Base-by-base conservation (phyloP, 1,140 invertebrate species). In the Nephotettix cincticeps region DNA sequence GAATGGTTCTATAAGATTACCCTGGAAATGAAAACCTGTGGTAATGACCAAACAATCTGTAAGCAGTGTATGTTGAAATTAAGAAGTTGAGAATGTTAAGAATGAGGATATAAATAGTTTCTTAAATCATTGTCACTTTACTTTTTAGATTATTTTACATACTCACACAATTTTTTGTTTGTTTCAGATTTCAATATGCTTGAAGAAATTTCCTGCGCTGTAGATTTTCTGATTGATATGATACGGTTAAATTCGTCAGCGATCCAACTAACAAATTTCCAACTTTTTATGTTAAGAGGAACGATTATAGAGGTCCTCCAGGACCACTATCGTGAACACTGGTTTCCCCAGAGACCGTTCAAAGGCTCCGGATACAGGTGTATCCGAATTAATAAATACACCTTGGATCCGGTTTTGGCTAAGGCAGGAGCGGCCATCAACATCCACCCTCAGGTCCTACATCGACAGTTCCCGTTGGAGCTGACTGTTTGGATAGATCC, bases 401-500 rank as follows among this genome's bases (percentile, higher is more conserved):
- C 87, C 76, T 86, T 89, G 83, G 89, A 90, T 76, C 89, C 89
- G 1, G 81, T 90, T n/a, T 83, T 88, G 29, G 83, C 83, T 0
- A 81, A 86, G 75, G 88, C 87, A 1, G 88, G 86, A 1, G 80
- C 79, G 43, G 82, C 82, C 61, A 84, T 85, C 70, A 88, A 87
- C 30, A 75, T 89, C 1, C 75, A 83, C 54, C 80, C 81, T 0
- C 77, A 80, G 1, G 76, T 86, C 1, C 77, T 87, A 17, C 82
- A 83, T 70, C 80, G 78, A 25, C 72, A 87, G n/a, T 87, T 90
- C 43, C 89, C 89, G 0, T 81, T 80, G 68, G 88, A 90, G 79
- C 81, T 90, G 0, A 90, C 89, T 1, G 85, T 90, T 82, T 90
- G 89, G 89, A 86, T 90, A 71, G 89, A 90, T 76, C 89, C 89